Evolutionary conservation across 2,113 vertebrate genomes (phyloP).

Genomic region (Hypomesus transpacificus): DNA sequence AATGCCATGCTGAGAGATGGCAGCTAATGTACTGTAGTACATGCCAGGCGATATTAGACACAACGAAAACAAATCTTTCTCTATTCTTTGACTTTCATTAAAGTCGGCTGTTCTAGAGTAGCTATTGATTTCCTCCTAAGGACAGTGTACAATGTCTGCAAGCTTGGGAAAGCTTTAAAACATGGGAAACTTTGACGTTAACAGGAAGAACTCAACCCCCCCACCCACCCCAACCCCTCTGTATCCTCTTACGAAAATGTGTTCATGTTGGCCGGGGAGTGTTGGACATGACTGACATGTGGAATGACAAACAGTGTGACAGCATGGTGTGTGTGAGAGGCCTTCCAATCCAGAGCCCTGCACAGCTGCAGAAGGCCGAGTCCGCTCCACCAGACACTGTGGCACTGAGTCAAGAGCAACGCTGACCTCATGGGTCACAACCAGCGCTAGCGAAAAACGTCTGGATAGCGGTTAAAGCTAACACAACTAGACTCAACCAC

Average conservation of each 20-base stretch:
- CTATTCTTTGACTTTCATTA: neutral
- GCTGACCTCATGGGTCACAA: constrained; percentile 64
- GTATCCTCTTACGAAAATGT: constrained; percentile 54
- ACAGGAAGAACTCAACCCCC: constrained; percentile 51
- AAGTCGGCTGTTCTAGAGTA: too few relatives aligned
- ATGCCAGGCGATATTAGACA: too few relatives aligned
- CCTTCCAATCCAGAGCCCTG: constrained; percentile 24
- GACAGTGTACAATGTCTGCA: constrained; percentile 12
- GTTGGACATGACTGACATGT: constrained; percentile 50
- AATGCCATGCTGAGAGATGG: neutral
- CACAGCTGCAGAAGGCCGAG: constrained; percentile 55
- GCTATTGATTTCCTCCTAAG: constrained; percentile 12
- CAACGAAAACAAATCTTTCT: neutral
- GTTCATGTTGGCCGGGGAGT: constrained; percentile 47
- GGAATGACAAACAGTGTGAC: constrained; percentile 65
- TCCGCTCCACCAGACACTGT: constrained; percentile 53
- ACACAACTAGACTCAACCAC: constrained; percentile 35
- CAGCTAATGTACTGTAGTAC: too few relatives aligned
- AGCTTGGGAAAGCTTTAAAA: constrained; percentile 44
- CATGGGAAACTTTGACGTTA: constrained; percentile 55
- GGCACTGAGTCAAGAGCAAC: constrained; percentile 63
- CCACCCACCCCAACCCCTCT: constrained; percentile 33
- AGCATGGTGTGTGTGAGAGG: constrained; percentile 40
- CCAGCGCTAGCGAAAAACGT: constrained; percentile 39
- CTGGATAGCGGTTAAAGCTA: constrained; percentile 36